Percentiles rank a stretch among this genome's conserved stretches.
These are phyloP conservation scores for Ophion ellenae DNA, from an alignment of 2,888 invertebrate species.

Conservation along the genomic window DNA sequence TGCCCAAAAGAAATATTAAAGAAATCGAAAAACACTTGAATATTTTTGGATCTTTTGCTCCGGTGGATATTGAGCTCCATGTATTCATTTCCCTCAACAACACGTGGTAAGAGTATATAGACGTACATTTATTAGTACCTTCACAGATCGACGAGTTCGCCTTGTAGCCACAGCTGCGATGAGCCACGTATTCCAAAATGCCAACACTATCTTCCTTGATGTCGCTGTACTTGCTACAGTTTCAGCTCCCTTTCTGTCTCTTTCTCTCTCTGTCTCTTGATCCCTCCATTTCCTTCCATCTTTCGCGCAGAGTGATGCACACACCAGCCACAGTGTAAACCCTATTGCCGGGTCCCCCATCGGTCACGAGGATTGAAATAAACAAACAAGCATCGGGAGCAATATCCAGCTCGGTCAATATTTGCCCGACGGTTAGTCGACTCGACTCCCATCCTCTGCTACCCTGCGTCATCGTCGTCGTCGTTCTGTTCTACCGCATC, in stretches of 20 bases:
- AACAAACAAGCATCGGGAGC: conserved; percentile 83
- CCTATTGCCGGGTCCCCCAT: conserved; percentile 70
- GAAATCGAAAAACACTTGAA: neutral
- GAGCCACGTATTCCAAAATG: conserved; percentile 31
- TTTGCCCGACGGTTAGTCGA: conserved; percentile 83
- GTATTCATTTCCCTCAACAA: neutral
- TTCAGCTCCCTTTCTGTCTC: conserved; percentile 43
- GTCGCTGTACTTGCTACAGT: conserved; percentile 44
- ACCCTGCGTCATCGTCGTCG: conserved; percentile 43
- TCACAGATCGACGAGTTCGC: conserved; percentile 49
- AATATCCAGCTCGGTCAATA: conserved; percentile 84
- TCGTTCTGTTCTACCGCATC: conserved; percentile 50
- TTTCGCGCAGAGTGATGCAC: conserved; percentile 40
- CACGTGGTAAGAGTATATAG: neutral
- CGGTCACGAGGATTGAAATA: conserved; percentile 82
- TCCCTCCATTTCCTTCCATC: conserved; percentile 34
- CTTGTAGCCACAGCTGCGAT: conserved; percentile 44
- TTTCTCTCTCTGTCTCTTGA: conserved; percentile 14
- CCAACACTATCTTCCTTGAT: conserved; percentile 9
- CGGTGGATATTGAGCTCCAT: neutral
- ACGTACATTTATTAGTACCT: conserved; percentile 32
- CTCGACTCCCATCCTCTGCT: conserved; percentile 72
- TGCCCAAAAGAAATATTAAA: neutral
- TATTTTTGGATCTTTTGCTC: neutral
- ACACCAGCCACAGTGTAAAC: conserved; percentile 55